phyloP scores from a whole-genome alignment of 2,797 vertebrate genomes.

The Sebastes taczanowskii region DNA sequence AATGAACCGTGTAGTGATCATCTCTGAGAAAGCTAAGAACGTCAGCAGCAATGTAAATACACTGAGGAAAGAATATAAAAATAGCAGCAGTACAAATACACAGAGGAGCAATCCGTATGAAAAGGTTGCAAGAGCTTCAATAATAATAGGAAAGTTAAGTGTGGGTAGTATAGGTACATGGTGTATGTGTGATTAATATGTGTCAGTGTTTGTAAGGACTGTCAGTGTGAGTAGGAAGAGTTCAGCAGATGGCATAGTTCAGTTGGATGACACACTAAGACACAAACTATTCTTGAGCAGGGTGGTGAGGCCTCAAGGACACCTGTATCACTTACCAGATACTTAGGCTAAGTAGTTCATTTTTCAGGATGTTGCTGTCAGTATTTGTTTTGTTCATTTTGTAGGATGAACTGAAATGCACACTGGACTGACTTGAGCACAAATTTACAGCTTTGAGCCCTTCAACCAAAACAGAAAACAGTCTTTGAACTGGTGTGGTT shows the following conservation, averaged over 20 bases:
- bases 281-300: slow-evolving; percentile 15
- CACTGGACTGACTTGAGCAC: neutral
- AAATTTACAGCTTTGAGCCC: neutral
- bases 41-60: neutral
- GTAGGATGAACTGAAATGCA: neutral
- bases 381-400: neutral
- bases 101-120: neutral
- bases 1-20: neutral
- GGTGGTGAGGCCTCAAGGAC: neutral
- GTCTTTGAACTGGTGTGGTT: neutral
- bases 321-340: neutral
- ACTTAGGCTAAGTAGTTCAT: neutral
- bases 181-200: neutral
- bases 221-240: slow-evolving; percentile 30
- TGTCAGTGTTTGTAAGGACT: slow-evolving; percentile 10
- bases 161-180: neutral
- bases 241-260: slow-evolving; percentile 59
- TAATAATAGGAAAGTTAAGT: neutral
- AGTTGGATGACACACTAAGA: slow-evolving; percentile 3
- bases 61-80: neutral
- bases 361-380: neutral
- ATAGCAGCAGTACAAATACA: neutral
- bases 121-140: neutral
- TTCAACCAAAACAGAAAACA: neutral
- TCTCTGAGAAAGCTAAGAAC: neutral